These are phyloP conservation scores for Malurus elegans DNA, from an alignment of 2,113 vertebrate genomes.

Conservation along the genomic window DNA sequence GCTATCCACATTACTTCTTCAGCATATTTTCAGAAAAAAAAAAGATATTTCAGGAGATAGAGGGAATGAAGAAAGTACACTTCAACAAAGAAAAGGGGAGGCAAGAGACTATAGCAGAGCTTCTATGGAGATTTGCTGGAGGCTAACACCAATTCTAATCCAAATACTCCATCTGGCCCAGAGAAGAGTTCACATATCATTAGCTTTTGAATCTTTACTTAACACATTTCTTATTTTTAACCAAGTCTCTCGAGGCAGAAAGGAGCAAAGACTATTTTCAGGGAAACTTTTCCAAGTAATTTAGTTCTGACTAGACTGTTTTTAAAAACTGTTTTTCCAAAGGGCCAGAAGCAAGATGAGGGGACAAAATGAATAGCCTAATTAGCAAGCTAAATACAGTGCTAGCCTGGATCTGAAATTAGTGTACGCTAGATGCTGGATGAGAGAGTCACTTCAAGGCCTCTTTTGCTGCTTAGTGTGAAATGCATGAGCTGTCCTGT, in stretches of 20 bases:
- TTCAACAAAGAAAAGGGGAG: neutral
- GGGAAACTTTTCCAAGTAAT: neutral
- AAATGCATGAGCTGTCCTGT: neutral
- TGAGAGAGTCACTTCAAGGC: neutral
- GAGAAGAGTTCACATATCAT: neutral
- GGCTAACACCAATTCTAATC: neutral
- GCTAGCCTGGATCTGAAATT: neutral
- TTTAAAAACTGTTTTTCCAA: neutral
- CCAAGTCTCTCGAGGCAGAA: neutral
- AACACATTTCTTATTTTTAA: neutral
- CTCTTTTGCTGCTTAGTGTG: neutral
- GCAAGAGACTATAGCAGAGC: neutral
- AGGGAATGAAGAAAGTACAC: neutral
- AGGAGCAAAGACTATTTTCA: neutral
- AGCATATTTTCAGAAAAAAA: neutral
- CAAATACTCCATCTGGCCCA: neutral
- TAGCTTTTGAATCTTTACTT: neutral
- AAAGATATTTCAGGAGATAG: neutral
- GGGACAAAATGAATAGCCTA: neutral
- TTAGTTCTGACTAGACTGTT: neutral
- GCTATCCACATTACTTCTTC: neutral
- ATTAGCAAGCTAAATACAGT: neutral
- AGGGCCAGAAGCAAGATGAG: neutral
- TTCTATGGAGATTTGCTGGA: neutral
- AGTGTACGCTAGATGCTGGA: neutral